phyloP scores from a whole-genome alignment of 92 coral and sea anemone species.

The Meandrina meandrites region DNA sequence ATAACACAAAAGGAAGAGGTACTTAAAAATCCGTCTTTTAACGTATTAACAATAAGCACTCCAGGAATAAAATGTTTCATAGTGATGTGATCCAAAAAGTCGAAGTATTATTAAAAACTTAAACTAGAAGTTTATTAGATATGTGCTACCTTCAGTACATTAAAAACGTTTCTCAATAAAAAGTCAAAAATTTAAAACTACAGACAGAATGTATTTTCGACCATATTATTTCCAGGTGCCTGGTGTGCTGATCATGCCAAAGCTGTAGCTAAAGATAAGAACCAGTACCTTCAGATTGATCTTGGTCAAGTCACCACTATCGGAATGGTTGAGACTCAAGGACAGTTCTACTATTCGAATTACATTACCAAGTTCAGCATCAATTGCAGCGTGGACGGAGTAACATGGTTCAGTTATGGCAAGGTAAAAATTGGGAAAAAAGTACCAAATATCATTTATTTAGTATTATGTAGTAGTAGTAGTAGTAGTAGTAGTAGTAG shows the following conservation, averaged over 20 bases:
- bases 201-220: too few species aligned
- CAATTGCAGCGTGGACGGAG: conserved; percentile 64
- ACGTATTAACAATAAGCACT: too few species aligned
- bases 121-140: too few species aligned
- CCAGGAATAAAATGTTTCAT: too few species aligned
- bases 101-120: too few species aligned
- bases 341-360: conserved; percentile 61
- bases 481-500: too few species aligned
- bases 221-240: conserved; percentile 49
- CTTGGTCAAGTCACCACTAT: conserved; percentile 48
- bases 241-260: conserved; percentile 91
- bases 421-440: conserved; percentile 52
- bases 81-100: too few species aligned
- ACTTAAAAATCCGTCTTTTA: too few species aligned
- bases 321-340: conserved; percentile 81
- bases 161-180: too few species aligned
- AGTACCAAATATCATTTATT: neutral
- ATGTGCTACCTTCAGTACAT: too few species aligned
- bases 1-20: conserved; percentile 81
- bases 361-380: conserved; percentile 58
- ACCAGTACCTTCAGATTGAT: conserved; percentile 68
- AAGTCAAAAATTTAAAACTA: too few species aligned
- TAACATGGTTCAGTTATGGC: conserved; percentile 64
- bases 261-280: conserved; percentile 62
- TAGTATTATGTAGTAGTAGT: too few species aligned